A percentile compares a stretch with the other conserved stretches of the same genome.
Evolutionary conservation across 2,113 vertebrate species (phyloP).

Genomic region (Equus quagga): DNA sequence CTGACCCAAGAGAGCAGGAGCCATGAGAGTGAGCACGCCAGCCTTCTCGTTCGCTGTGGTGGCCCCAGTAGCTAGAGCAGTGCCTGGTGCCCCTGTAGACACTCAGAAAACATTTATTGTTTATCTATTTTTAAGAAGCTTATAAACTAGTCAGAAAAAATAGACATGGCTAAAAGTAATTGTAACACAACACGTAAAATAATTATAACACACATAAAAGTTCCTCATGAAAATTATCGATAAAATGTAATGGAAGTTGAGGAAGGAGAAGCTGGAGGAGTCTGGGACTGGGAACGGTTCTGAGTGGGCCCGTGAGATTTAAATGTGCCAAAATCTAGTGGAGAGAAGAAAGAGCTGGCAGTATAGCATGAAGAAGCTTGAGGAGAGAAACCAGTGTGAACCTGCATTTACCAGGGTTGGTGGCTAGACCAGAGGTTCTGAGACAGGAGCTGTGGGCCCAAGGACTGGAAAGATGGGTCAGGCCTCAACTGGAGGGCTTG

Average conservation of each 20-base stretch:
- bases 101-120: background rate
- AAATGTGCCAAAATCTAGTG: background rate
- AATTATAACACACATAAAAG: background rate
- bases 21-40: background rate
- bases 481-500: background rate
- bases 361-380: background rate
- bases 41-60: background rate
- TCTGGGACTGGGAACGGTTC: no score
- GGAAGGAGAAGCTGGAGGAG: background rate
- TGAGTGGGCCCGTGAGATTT: background rate
- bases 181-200: background rate
- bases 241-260: background rate
- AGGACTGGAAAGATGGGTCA: background rate
- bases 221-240: background rate
- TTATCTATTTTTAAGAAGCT: background rate
- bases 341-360: background rate
- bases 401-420: background rate
- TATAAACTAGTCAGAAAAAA: background rate
- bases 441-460: fast-evolving
- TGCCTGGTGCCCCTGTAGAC: background rate
- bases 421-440: background rate
- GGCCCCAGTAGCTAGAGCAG: background rate
- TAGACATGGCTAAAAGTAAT: background rate
- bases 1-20: background rate
- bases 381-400: background rate